These are phyloP conservation scores for Philotrypesis tridentata DNA, from an alignment of 1,140 invertebrate species.

Conservation along the genomic window DNA sequence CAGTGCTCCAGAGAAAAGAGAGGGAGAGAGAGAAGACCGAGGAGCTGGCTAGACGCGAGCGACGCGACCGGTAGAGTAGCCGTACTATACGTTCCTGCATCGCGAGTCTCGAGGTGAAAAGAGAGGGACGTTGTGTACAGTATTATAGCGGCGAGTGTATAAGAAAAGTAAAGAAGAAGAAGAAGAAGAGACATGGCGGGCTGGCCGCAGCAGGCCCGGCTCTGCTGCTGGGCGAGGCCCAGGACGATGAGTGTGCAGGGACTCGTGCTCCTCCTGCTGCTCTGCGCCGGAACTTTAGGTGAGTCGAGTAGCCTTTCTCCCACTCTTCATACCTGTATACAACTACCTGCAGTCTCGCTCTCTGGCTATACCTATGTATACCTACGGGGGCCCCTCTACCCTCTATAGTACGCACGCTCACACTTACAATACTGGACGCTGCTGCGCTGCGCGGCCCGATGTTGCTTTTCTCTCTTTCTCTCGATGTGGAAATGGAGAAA, in stretches of 20 bases:
- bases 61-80: not conserved
- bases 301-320: slow-evolving; percentile 51
- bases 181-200: slow-evolving; percentile 24
- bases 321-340: not conserved
- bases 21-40: not conserved
- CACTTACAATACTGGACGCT: not conserved
- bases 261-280: slow-evolving; percentile 39
- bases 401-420: not conserved
- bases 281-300: slow-evolving; percentile 57
- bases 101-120: not conserved
- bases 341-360: not conserved
- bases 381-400: not conserved
- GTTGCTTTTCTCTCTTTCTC: too few relatives aligned
- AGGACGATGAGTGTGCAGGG: slow-evolving; percentile 25
- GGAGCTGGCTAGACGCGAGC: too few relatives aligned
- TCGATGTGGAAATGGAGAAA: not conserved
- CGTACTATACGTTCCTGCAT: not conserved
- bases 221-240: slow-evolving; percentile 31
- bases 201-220: not conserved
- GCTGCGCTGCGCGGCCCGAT: too few relatives aligned
- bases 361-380: not conserved
- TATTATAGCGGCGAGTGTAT: slow-evolving; percentile 24
- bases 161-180: slow-evolving; percentile 23
- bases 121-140: slow-evolving; percentile 5
- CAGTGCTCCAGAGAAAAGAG: not conserved